Base-by-base conservation (phyloP, 2,113 vertebrate genomes). In the Eptatretus burgeri region DNA sequence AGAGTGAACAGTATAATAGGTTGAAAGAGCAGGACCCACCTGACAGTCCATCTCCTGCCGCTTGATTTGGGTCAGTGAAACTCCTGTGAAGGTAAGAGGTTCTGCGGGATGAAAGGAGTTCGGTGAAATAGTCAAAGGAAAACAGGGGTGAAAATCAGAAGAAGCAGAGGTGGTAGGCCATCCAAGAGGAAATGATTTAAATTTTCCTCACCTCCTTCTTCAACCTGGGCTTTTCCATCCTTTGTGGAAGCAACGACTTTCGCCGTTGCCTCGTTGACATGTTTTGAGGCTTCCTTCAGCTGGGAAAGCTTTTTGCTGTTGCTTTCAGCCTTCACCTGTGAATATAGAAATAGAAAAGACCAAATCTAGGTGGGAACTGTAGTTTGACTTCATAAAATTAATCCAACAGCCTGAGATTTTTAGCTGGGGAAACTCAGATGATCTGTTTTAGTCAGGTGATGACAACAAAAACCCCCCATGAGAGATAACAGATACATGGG, bases 1-100 rank as follows among this genome's bases (percentile, higher is more conserved):
- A 41, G 27, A 41, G 27, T 41, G 3, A 7, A 5, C 27, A 41
- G 27, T 41, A 41, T 41, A 41, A 41, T 41, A 7, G 27, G 27
- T 41, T 41, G 3, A 41, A 41, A 41, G 3, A 41, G 7, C 27
- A 41, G 27, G 27, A 41, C 27, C 27, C 27, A 94, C 89, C 88
- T 96, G 88, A 0, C 85, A 81, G 66, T 96, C 83, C 89, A 96
- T 96, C 73, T 96, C 89, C 65, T 93, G 84, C 51, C 86, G 79
- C 71, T 96, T 96, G 72, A 94, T 94, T 76, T 96, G 89, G 1
- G 82, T 96, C 65, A 96, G 78, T 0, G 87, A 94, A 81, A 87
- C 80, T 71, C 78, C 83, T 65, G 86, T 88, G 73, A 96, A 96
- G 71, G 94, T 82, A 85, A 96, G 91, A 9, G 74, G 86, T 60